A percentile compares a stretch with the other conserved stretches of the same genome.
Evolutionary conservation across 2,797 vertebrate genomes (phyloP).

Genomic region (Aplochiton taeniatus): DNA sequence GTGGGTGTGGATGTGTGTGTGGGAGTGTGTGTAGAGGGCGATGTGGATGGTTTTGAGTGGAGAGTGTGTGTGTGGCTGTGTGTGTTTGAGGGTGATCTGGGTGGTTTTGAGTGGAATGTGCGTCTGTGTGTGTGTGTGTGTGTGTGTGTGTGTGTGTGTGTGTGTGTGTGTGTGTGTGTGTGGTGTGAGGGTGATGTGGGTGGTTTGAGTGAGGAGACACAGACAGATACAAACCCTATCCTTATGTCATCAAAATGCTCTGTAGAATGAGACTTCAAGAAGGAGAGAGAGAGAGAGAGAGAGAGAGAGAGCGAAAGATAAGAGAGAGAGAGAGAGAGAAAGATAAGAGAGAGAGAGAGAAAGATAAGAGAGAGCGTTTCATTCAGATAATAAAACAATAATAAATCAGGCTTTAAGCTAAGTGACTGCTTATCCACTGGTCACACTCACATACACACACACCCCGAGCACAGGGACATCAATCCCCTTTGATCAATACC

Average conservation of each 20-base stretch:
- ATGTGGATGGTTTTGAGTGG: background rate
- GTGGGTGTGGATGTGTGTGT: constrained; percentile 24
- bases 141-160: constrained; percentile 17
- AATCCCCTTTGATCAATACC: constrained; percentile 42
- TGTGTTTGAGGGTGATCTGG: constrained; percentile 8
- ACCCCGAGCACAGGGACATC: constrained; percentile 14
- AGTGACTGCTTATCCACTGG: no score
- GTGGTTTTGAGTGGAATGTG: background rate
- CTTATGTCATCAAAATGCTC: background rate
- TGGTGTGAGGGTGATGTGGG: constrained; percentile 5
- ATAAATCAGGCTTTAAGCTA: no score
- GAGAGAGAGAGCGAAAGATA: constrained; percentile 12
- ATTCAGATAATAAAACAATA: no score
- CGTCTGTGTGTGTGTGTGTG: constrained; percentile 1
- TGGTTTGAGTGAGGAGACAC: no score
- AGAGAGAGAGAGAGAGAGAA: constrained; percentile 10
- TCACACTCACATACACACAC: no score
- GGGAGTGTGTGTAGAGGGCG: background rate
- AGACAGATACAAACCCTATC: constrained; percentile 21
- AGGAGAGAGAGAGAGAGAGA: constrained; percentile 15
- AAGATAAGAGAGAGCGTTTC: no score
- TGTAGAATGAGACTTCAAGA: constrained; percentile 16
- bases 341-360: background rate
- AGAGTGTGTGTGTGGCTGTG: constrained; percentile 17
- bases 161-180: constrained; percentile 12